phyloP scores from a whole-genome alignment of 2,888 invertebrate genomes.

The Zhuqinia jingwanae region DNA sequence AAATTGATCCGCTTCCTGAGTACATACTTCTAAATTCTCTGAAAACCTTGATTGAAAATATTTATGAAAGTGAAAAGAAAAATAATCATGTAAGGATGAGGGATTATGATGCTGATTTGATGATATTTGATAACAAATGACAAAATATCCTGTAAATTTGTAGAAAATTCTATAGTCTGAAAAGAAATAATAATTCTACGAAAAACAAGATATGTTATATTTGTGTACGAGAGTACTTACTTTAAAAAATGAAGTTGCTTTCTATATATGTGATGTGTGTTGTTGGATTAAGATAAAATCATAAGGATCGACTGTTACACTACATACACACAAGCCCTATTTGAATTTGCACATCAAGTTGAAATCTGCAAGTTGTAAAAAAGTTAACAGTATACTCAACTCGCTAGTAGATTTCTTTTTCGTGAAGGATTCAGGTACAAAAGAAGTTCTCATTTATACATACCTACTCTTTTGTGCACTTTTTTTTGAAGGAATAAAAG shows the following conservation, averaged over 20 bases:
- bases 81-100: too few relatives aligned
- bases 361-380: conserved; percentile 58
- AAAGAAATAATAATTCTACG: too few relatives aligned
- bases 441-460: conserved; percentile 16
- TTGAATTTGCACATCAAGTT: conserved; percentile 17
- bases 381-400: conserved; percentile 61
- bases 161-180: too few relatives aligned
- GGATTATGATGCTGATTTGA: too few relatives aligned
- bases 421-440: conserved; percentile 52
- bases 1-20: too few relatives aligned
- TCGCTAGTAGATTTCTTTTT: conserved; percentile 60
- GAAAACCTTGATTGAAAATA: too few relatives aligned
- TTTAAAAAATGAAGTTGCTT: not conserved
- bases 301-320: conserved; percentile 3
- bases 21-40: too few relatives aligned
- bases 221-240: too few relatives aligned
- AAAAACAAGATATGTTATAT: too few relatives aligned
- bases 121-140: too few relatives aligned
- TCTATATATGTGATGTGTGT: not conserved
- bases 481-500: not conserved
- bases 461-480: conserved; percentile 12
- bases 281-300: not conserved
- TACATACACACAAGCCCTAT: not conserved
- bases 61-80: too few relatives aligned
- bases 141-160: too few relatives aligned